phyloP scores from a whole-genome alignment of 1,140 invertebrate species.

The Pollicipes pollicipes region DNA sequence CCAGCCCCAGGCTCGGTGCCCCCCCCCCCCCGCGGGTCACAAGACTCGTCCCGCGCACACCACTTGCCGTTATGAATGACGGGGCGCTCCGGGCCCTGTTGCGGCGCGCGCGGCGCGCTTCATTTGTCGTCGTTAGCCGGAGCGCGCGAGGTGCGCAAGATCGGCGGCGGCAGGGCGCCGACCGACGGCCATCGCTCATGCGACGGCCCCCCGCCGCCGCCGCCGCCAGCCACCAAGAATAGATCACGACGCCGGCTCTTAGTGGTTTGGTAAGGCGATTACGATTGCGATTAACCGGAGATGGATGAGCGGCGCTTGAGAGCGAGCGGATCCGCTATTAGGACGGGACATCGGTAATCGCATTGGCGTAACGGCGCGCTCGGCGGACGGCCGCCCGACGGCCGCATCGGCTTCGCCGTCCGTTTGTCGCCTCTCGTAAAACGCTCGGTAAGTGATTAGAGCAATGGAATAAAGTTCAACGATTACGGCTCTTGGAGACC shows the following conservation, averaged over 20 bases:
- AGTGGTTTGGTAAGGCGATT: constrained; percentile 1
- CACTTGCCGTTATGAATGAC: neutral
- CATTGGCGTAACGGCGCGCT: neutral
- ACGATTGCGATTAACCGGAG: neutral
- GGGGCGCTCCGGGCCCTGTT: neutral
- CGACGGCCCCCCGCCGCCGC: no score
- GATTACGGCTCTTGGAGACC: neutral
- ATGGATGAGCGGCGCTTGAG: neutral
- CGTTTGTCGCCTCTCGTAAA: neutral
- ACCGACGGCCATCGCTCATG: neutral
- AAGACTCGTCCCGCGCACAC: neutral
- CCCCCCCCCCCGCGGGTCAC: no score
- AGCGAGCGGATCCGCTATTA: neutral
- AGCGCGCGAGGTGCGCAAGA: neutral
- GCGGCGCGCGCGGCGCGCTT: neutral
- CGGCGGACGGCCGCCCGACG: neutral
- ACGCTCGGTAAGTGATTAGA: neutral
- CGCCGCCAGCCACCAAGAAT: constrained; percentile 1
- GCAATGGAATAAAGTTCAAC: neutral
- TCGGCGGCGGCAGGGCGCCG: neutral
- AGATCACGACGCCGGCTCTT: neutral
- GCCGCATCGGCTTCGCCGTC: neutral
- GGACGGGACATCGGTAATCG: neutral
- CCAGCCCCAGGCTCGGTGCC: no score
- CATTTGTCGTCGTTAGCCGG: neutral